A percentile compares a stretch with the other conserved stretches of the same genome.
Conservation (phyloP, 2,797 vertebrate species). For the Phoeniculus purpureus region DNA sequence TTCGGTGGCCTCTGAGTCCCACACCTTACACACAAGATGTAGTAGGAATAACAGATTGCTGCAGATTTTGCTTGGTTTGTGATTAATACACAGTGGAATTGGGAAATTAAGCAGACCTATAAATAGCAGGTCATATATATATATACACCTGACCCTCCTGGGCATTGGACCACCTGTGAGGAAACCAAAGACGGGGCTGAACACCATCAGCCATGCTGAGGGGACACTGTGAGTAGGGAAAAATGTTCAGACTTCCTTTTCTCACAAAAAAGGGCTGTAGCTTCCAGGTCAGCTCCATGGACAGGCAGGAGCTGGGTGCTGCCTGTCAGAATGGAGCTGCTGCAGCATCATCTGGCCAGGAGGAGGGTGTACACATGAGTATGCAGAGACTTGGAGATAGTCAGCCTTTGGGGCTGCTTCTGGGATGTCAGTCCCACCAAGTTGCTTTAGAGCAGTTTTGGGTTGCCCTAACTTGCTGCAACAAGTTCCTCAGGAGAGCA, state of each 20-base stretch:
- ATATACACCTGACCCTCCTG: not conserved
- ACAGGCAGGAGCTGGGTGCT: not conserved
- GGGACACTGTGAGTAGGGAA: not conserved
- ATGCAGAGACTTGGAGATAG: not conserved
- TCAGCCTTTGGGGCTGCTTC: not conserved
- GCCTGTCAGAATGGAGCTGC: not conserved
- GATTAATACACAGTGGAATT: constrained; percentile 4
- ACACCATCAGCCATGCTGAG: not conserved
- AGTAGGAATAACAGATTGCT: constrained; percentile 18
- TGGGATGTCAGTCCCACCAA: not conserved
- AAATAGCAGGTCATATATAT: constrained; percentile 1
- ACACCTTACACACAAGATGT: not conserved
- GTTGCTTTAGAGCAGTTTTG: not conserved
- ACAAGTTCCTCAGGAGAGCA: not conserved
- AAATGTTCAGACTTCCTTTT: not conserved
- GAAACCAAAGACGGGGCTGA: not conserved
- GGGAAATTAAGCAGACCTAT: constrained; percentile 21
- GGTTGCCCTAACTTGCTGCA: not conserved
- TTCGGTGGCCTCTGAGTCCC: not conserved
- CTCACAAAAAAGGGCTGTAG: not conserved
- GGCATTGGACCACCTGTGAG: not conserved
- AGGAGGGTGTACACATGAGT: fast-evolving
- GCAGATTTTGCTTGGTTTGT: not conserved
- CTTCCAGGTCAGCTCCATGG: not conserved
- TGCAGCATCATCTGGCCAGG: not conserved